Evolutionary conservation across 2,113 vertebrate species (phyloP), one percentile per base, ranked within the genome.

Genomic region (Channa argus): DNA sequence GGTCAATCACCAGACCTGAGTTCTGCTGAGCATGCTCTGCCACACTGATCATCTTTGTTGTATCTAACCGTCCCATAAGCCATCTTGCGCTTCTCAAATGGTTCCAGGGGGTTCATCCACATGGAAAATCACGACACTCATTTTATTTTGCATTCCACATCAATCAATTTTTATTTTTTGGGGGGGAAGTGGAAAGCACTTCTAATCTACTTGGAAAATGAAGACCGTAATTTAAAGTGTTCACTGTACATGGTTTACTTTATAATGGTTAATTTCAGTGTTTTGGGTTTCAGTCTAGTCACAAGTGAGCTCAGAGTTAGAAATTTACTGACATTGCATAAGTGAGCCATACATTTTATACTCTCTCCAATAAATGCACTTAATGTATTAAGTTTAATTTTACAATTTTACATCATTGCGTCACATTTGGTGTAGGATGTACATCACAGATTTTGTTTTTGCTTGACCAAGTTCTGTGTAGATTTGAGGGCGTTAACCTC

Each of bases 51-150:
- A 66, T 15, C 51, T 10, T 6, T 9, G 24, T 24, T 15, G 3
- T 6, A 1, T 45, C 15, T 55, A 49, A 45, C 52, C 34, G 43
- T 12, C 50, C 10, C 51, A 52, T 36, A 24, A 43, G 61, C 60
- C 51, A 41, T 51, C 45, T 9, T 14, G 14, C 49, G 8, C 34
- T 68, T 49, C 8, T 71, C 6, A 8, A 37, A 7, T 51, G 10
- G 14, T 71, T 76, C 14, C 52, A 52, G 52, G 47, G 24, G 14
- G 46, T 71, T 70, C 34, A 60, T 33, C 14, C 62, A 49, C 38
- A 15, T 77, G 66, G 63, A 70, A 68, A 85, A 84, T 91, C 79
- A 87, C 63, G 34, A 55, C 65, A 82, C 88, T 33, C 65, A 66
- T 85, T 84, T 43, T 66, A 38, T 70, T 64, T 58, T 44, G 64